phyloP scores from a whole-genome alignment of 1,140 invertebrate genomes.

The Fopius arisanus region DNA sequence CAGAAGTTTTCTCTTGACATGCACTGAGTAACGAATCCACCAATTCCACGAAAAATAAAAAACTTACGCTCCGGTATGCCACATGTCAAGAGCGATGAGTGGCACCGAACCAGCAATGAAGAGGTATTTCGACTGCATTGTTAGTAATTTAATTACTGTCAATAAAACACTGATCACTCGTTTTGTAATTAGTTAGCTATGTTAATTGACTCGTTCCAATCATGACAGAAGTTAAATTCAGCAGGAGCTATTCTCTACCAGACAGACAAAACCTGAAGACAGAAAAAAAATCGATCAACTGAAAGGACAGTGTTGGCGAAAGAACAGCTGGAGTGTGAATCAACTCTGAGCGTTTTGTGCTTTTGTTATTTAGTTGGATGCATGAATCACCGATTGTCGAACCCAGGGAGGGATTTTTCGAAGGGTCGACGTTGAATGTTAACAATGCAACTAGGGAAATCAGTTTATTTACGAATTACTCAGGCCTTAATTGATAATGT shows the following conservation, averaged over 20 bases:
- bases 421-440: not conserved
- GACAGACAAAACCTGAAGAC: conserved; percentile 19
- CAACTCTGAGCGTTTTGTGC: conserved; percentile 3
- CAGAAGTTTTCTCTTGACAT: not conserved
- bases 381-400: conserved; percentile 24
- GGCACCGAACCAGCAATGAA: conserved; percentile 52
- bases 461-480: too few relatives aligned
- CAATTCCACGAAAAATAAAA: conserved; percentile 24
- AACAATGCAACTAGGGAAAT: too few relatives aligned
- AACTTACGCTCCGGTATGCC: conserved; percentile 61
- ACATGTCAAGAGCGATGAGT: conserved; percentile 55
- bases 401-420: not conserved
- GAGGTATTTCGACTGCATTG: conserved; percentile 51
- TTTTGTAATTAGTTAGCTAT: not conserved
- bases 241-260: conserved; percentile 20
- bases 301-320: conserved; percentile 14
- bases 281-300: conserved; percentile 29
- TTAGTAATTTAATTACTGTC: conserved; percentile 45
- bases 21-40: not conserved
- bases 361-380: not conserved
- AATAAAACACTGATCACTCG: not conserved
- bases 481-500: too few relatives aligned
- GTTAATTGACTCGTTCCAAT: not conserved
- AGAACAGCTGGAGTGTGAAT: conserved; percentile 10
- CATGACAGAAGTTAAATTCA: not conserved